Evolutionary conservation across 2,113 vertebrate species (phyloP).

Genomic region (Pomatostomus ruficeps): DNA sequence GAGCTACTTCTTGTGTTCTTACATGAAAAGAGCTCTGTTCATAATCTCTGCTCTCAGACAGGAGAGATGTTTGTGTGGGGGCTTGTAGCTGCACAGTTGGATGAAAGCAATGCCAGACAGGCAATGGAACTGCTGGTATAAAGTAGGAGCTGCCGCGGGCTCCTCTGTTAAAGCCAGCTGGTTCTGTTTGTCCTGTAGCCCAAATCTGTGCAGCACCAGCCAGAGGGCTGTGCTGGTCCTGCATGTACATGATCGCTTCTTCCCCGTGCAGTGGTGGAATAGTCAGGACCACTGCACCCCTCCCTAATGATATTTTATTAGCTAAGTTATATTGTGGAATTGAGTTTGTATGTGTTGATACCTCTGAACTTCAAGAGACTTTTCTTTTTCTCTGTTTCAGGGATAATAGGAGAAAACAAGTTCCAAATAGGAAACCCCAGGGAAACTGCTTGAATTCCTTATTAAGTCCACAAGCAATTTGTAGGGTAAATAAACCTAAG

Average conservation of each 20-base stretch:
- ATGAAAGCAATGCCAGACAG: background rate
- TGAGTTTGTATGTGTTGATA: background rate
- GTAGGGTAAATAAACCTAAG: background rate
- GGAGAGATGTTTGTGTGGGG: background rate
- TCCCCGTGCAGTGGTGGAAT: background rate
- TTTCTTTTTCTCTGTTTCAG: background rate
- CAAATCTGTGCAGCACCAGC: background rate
- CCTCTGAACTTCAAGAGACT: background rate
- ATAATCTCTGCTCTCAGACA: background rate
- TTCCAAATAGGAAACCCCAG: background rate
- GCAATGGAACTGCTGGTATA: fast-evolving
- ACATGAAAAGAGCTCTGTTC: background rate
- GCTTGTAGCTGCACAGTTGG: background rate
- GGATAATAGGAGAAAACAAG: background rate
- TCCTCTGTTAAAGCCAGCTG: background rate
- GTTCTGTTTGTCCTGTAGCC: background rate
- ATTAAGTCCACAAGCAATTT: background rate
- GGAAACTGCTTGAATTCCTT: background rate
- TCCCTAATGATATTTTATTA: background rate
- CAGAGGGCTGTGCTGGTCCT: background rate
- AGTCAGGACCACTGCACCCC: background rate
- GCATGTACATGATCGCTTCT: fast-evolving
- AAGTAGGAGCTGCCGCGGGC: background rate
- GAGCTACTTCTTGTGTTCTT: background rate
- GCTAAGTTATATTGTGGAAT: background rate